phyloP scores from a whole-genome alignment of 2,113 vertebrate species.

The Trachemys scripta region DNA sequence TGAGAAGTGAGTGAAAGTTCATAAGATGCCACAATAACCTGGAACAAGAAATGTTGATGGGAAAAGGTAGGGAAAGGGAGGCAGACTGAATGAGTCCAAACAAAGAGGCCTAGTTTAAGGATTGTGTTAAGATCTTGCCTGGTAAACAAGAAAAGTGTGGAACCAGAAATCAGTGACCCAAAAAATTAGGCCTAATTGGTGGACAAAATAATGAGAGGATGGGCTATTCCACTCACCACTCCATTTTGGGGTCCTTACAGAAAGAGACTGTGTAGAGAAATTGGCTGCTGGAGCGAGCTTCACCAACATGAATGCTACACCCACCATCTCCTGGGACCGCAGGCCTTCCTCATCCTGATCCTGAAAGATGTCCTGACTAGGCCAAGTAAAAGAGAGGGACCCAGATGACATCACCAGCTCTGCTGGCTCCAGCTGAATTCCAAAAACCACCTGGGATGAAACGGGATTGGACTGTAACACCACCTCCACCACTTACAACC shows the following conservation, averaged over 20 bases:
- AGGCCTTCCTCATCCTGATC: neutral
- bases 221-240: neutral
- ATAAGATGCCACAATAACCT: too few relatives aligned
- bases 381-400: neutral
- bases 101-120: too few relatives aligned
- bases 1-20: too few relatives aligned
- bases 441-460: neutral
- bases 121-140: too few relatives aligned
- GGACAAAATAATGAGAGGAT: neutral
- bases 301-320: neutral
- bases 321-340: too few relatives aligned
- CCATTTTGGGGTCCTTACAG: neutral
- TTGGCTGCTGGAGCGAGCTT: neutral
- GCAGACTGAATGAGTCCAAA: too few relatives aligned
- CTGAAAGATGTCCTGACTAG: neutral
- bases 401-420: neutral
- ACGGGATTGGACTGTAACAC: neutral
- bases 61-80: too few relatives aligned
- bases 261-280: neutral
- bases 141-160: too few relatives aligned
- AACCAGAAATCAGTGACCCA: too few relatives aligned
- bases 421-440: neutral
- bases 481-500: too few relatives aligned
- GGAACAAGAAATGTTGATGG: too few relatives aligned
- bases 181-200: neutral